Evolutionary conservation across 2,113 vertebrate genomes (phyloP).

Genomic region (Manacus vitellinus): DNA sequence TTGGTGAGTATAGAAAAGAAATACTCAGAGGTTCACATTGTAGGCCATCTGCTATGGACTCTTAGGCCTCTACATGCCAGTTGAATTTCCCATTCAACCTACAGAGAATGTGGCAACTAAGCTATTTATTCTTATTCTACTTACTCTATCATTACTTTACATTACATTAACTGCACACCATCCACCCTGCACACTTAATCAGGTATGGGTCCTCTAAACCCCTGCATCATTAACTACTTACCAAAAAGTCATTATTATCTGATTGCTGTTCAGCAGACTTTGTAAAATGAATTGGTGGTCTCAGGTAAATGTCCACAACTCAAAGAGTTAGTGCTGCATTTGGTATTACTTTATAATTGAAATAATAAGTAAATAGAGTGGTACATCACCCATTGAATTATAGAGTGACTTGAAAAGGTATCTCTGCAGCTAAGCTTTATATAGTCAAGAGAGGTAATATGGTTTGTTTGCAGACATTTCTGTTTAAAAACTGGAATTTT

Average conservation of each 20-base stretch:
- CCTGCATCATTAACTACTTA: constrained; percentile 27
- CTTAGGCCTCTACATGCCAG: neutral
- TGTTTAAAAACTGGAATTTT: neutral
- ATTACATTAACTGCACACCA: neutral
- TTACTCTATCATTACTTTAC: constrained; percentile 7
- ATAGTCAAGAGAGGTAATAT: neutral
- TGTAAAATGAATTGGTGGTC: constrained; percentile 5
- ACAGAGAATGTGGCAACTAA: neutral
- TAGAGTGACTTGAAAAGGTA: neutral
- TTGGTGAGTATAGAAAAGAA: neutral
- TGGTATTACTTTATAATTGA: neutral
- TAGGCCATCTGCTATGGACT: neutral
- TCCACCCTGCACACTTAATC: constrained; percentile 5
- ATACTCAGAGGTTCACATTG: neutral
- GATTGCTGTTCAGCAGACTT: constrained; percentile 24
- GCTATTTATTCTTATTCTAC: constrained; percentile 30
- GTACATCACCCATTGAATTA: neutral
- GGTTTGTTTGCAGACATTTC: neutral
- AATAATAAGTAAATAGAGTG: neutral
- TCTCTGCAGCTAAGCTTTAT: neutral
- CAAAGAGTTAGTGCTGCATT: neutral
- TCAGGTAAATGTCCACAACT: neutral
- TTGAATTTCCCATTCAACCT: neutral
- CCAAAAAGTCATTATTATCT: constrained; percentile 51
- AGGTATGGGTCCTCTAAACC: constrained; percentile 1